Evolutionary conservation across 2,113 vertebrate species (phyloP), one percentile per base, ranked within the genome.

Genomic region (Verasper variegatus): DNA sequence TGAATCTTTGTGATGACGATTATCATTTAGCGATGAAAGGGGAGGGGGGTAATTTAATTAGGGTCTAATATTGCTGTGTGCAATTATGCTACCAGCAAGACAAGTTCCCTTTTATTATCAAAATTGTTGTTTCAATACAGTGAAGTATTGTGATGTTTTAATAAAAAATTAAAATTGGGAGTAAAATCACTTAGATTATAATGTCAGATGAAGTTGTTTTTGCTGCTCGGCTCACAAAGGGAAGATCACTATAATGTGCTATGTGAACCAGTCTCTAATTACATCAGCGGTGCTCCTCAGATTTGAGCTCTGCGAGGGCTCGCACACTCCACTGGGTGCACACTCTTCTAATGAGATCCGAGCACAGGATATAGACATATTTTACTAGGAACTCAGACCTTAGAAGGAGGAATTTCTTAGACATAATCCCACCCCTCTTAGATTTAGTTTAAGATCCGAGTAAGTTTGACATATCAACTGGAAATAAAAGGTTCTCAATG

Each of bases 41-140:
- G 83, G 78, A 74, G 71, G 84, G 72, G 77, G 68, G 6, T 83
- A 87, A 88, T 90, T 91, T 87, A 87, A 91, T 90, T 87, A 87
- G 71, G 56, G 54, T 68, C 58, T 70, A 55, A 82, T 80, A 84
- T 82, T 79, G 84, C 81, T 74, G 79, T 55, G 55, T 67, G 76
- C 76, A 83, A 84, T 86, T 83, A 81, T 31, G 64, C 65, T 65
- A 11, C 14, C 31, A n/a, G 72, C 55, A 60, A 58, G 67, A 69
- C 68, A 21, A 68, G 77, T 35, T 75, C 52, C 72, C 77, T 87
- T 90, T 85, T 89, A 86, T 89, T 88, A 86, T 80, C 55, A 42
- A 57, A 86, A 82, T 59, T 76, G 77, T 84, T 88, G 78, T 88
- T 90, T 86, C 26, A 64, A 68, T 68, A 65, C 49, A 84, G 71